A percentile compares a stretch with the other conserved stretches of the same genome.
Conservation (phyloP, 1,140 invertebrate genomes). For the Acyrthosiphon pisum region DNA sequence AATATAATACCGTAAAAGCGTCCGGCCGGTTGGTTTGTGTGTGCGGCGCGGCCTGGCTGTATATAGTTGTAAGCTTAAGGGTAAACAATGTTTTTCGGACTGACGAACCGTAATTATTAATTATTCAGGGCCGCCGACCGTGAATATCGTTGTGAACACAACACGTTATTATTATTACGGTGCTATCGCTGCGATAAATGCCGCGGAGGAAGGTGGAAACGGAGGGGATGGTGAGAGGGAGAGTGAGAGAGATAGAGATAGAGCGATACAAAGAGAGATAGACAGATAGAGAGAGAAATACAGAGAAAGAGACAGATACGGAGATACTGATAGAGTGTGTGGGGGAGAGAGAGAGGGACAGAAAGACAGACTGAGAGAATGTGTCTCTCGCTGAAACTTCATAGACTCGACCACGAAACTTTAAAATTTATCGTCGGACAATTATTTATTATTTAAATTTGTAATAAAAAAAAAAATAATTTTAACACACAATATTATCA, state of each 20-base stretch:
- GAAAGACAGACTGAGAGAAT: not conserved
- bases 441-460: conserved; percentile 18
- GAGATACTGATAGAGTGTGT: no score
- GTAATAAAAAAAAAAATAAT: not conserved
- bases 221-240: not conserved
- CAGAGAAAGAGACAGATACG: not conserved
- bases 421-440: not conserved
- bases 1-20: conserved; percentile 28
- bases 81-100: conserved; percentile 56
- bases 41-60: not conserved
- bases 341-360: not conserved
- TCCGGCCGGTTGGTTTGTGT: not conserved
- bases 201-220: not conserved
- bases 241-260: not conserved
- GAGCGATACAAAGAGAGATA: no score
- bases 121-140: conserved; percentile 55
- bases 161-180: conserved; percentile 54
- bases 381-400: not conserved
- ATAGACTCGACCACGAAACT: not conserved
- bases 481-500: not conserved
- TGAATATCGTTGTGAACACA: conserved; percentile 54
- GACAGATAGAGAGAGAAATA: not conserved
- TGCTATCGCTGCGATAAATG: not conserved
- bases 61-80: conserved; percentile 46
- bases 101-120: conserved; percentile 56